phyloP scores from a whole-genome alignment of 2,113 vertebrate genomes.

The Toxostoma redivivum region DNA sequence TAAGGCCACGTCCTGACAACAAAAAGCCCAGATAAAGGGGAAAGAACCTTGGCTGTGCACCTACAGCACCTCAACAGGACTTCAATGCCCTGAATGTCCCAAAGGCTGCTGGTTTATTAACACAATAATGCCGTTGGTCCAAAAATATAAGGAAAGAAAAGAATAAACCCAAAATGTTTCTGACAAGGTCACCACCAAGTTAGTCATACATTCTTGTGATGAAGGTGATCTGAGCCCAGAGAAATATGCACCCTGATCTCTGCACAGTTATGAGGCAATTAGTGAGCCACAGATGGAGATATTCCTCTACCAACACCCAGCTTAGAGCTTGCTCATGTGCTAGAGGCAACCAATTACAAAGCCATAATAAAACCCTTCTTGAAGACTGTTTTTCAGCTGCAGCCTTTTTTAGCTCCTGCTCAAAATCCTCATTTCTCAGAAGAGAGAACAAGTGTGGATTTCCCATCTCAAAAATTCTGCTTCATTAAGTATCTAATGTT shows the following conservation, averaged over 20 bases:
- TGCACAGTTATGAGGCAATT: neutral
- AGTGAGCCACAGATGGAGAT: neutral
- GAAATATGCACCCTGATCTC: neutral
- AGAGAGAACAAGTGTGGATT: neutral
- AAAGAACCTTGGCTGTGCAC: neutral
- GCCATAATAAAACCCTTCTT: neutral
- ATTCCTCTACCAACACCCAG: neutral
- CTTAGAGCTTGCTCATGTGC: neutral
- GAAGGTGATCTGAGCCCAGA: neutral
- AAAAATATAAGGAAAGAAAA: neutral
- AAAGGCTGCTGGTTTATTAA: neutral
- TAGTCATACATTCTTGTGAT: neutral
- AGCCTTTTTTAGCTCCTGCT: neutral
- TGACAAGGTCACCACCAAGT: neutral
- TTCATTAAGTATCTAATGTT: neutral
- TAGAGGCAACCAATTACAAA: neutral
- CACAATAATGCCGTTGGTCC: neutral
- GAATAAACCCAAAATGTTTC: neutral
- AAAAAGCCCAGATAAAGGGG: neutral
- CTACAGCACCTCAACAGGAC: neutral
- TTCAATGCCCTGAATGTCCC: neutral
- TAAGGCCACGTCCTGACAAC: neutral
- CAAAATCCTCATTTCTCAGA: neutral
- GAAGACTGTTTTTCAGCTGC: neutral
- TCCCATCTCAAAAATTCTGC: neutral